phyloP scores from a whole-genome alignment of 2,113 vertebrate species.

The Oryzias javanicus region DNA sequence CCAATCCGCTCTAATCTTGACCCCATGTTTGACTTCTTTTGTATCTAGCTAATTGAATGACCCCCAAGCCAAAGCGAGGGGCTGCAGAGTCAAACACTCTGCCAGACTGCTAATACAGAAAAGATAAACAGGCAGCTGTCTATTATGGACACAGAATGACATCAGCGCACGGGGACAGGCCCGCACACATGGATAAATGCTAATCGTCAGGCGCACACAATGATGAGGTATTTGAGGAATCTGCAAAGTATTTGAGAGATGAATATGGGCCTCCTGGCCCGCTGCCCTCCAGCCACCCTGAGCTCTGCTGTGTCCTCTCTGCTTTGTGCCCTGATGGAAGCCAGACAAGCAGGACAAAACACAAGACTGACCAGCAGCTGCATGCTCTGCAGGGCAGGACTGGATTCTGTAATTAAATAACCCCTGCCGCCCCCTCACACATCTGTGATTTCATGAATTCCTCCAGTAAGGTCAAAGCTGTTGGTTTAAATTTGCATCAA shows the following conservation, averaged over 20 bases:
- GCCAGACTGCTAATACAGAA: slow-evolving; percentile 30
- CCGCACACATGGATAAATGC: slow-evolving; percentile 61
- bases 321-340: slow-evolving; percentile 65
- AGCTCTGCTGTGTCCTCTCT: slow-evolving; percentile 31
- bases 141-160: slow-evolving; percentile 45
- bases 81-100: slow-evolving; percentile 47
- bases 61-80: slow-evolving; percentile 37
- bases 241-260: slow-evolving; percentile 58
- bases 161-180: slow-evolving; percentile 39
- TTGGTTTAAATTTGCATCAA: neutral
- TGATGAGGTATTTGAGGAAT: slow-evolving; percentile 72
- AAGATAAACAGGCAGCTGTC: slow-evolving; percentile 49
- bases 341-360: slow-evolving; percentile 62
- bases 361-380: slow-evolving; percentile 62
- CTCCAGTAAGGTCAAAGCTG: neutral
- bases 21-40: slow-evolving; percentile 51
- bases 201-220: slow-evolving; percentile 56
- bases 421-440: neutral
- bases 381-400: slow-evolving; percentile 6
- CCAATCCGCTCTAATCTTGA: slow-evolving; percentile 29
- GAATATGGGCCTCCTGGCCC: slow-evolving; percentile 48
- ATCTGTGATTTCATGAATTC: neutral
- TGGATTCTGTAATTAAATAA: slow-evolving; percentile 33
- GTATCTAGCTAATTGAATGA: slow-evolving; percentile 49
- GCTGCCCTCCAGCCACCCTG: slow-evolving; percentile 45